Conservation (phyloP, 1,140 invertebrate genomes). For the Oncopeltus fasciatus region DNA sequence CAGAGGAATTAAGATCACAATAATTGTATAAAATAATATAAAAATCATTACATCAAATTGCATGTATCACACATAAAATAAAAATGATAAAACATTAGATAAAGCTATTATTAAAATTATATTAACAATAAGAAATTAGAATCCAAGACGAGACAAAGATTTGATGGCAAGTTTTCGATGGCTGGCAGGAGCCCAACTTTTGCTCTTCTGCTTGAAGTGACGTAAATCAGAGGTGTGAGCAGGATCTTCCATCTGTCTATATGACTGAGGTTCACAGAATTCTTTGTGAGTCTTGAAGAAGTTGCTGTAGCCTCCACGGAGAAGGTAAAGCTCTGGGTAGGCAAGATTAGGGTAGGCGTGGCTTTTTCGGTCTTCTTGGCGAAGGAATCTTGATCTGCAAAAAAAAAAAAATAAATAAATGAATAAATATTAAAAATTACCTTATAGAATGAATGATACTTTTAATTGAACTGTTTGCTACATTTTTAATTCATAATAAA, state of each 20-base stretch:
- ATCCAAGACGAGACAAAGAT: slow-evolving; percentile 4
- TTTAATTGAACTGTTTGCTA: too few species aligned
- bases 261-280: slow-evolving; percentile 60
- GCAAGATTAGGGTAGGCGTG: slow-evolving; percentile 73
- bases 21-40: too few species aligned
- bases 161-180: slow-evolving; percentile 12
- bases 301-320: slow-evolving; percentile 85
- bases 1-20: too few species aligned
- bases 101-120: too few species aligned
- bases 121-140: too few species aligned
- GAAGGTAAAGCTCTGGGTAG: slow-evolving; percentile 89
- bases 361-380: slow-evolving; percentile 76
- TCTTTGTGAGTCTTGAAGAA: slow-evolving; percentile 62
- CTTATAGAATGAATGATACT: not conserved
- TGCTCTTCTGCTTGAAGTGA: slow-evolving; percentile 61
- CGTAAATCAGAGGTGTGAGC: slow-evolving; percentile 54
- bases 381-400: slow-evolving; percentile 64
- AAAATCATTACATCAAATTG: too few species aligned
- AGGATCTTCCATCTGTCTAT: slow-evolving; percentile 64
- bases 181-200: slow-evolving; percentile 29
- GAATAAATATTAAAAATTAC: not conserved
- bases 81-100: too few species aligned
- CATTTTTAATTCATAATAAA: too few species aligned
- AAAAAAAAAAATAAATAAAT: slow-evolving; percentile 3
- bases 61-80: too few species aligned